These are phyloP conservation scores for Taxidea taxus DNA, from an alignment of 2,113 vertebrate species.

Conservation along the genomic window DNA sequence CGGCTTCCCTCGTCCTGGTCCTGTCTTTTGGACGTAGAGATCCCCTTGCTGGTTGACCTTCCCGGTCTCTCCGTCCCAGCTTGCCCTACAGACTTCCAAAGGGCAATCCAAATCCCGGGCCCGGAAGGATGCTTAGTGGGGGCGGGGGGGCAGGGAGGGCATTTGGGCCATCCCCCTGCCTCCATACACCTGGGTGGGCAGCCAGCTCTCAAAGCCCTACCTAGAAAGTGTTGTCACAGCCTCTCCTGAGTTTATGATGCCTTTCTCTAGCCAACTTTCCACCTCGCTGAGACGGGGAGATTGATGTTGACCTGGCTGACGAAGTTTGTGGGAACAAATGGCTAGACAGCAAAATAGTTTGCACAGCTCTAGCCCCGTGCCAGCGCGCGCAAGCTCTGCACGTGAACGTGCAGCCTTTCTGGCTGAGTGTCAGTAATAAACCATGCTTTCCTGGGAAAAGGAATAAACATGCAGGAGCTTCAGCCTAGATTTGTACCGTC, in stretches of 20 bases:
- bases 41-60: neutral
- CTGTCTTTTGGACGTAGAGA: neutral
- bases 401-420: neutral
- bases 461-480: conserved; percentile 55
- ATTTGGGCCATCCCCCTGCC: neutral
- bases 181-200: neutral
- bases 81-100: neutral
- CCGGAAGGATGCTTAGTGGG: neutral
- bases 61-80: neutral
- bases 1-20: neutral
- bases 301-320: conserved; percentile 54
- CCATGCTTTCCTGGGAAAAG: conserved; percentile 51
- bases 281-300: conserved; percentile 27
- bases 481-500: conserved; percentile 59
- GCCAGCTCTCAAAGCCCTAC: neutral
- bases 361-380: conserved; percentile 40
- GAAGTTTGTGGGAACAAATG: conserved; percentile 60
- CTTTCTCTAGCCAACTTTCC: conserved; percentile 1
- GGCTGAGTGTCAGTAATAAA: conserved; percentile 63
- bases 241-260: neutral
- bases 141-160: neutral
- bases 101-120: neutral
- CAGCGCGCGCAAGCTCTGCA: neutral
- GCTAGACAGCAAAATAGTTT: conserved; percentile 57
- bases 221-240: neutral